Evolutionary conservation across 2,113 vertebrate species (phyloP).

Genomic region (Macquaria ambigua): DNA sequence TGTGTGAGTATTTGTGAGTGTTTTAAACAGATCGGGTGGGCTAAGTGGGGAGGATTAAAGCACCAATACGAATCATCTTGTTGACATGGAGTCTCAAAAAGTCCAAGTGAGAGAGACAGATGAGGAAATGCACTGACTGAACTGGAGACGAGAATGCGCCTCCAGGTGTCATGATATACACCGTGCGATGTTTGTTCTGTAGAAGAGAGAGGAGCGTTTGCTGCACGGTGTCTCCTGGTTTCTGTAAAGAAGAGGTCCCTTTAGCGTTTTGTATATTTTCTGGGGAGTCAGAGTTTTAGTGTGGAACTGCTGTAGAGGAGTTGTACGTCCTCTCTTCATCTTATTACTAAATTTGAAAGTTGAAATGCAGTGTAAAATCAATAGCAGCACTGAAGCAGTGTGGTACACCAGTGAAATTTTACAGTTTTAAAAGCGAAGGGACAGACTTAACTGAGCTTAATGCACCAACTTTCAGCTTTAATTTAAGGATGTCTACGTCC

Average conservation of each 20-base stretch:
- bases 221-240: not conserved
- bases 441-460: not conserved
- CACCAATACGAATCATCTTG: constrained; percentile 58
- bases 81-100: constrained; percentile 50
- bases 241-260: not conserved
- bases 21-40: constrained; percentile 58
- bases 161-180: not conserved
- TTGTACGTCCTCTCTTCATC: too few relatives aligned
- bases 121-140: constrained; percentile 24
- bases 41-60: constrained; percentile 69
- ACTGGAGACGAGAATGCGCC: not conserved
- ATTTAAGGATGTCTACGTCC: not conserved
- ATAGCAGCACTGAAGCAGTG: not conserved
- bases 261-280: not conserved
- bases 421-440: not conserved
- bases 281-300: not conserved
- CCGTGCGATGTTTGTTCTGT: not conserved
- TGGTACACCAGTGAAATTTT: too few relatives aligned
- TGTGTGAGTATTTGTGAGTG: constrained; percentile 40
- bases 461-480: not conserved
- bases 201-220: not conserved
- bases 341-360: too few relatives aligned
- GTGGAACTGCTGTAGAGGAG: too few relatives aligned
- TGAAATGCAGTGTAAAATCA: not conserved
- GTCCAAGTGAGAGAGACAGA: constrained; percentile 34